A percentile compares a stretch with the other conserved stretches of the same genome.
Conservation (phyloP, 2,797 vertebrate species). For the Clamator glandarius region DNA sequence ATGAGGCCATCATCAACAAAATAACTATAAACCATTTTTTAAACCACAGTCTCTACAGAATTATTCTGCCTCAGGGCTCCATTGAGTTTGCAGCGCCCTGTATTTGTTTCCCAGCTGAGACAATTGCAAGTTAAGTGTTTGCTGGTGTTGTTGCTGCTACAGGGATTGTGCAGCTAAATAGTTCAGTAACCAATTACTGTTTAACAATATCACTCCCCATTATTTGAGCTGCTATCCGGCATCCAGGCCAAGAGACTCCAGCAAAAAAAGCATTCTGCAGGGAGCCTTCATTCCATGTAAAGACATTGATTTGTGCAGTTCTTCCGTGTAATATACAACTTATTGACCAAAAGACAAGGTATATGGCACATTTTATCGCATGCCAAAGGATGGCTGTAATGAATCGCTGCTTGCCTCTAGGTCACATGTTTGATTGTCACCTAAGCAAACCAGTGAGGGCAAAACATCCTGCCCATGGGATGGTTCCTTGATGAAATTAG, state of each 20-base stretch:
- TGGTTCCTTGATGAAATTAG: background rate
- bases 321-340: background rate
- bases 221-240: background rate
- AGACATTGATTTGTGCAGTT: background rate
- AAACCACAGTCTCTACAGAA: background rate
- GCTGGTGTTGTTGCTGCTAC: background rate
- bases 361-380: background rate
- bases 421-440: background rate
- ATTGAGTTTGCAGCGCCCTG: background rate
- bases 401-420: background rate
- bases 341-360: background rate
- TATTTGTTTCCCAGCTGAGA: conserved; percentile 28
- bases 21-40: background rate
- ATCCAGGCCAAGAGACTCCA: background rate
- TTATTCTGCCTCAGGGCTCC: background rate
- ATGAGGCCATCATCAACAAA: background rate
- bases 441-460: background rate
- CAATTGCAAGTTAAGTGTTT: background rate
- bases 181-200: conserved; percentile 65
- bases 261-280: background rate
- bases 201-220: conserved; percentile 48
- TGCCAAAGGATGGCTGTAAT: background rate
- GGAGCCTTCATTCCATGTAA: background rate
- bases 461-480: background rate
- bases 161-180: conserved; percentile 57